phyloP scores from a whole-genome alignment of 2,888 invertebrate genomes.

The Ernsta delagoae region DNA sequence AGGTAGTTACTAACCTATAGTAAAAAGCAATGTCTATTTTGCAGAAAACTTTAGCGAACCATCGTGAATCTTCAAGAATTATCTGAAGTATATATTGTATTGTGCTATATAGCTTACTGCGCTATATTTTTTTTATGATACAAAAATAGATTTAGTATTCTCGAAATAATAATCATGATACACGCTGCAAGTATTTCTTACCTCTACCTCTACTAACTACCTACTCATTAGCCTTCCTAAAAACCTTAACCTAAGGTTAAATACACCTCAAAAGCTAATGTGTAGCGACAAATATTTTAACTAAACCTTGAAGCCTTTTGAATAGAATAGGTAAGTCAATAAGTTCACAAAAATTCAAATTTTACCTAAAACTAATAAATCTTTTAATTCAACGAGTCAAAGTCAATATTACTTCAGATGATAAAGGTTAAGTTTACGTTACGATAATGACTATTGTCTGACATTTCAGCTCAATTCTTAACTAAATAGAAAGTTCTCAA shows the following conservation, averaged over 20 bases:
- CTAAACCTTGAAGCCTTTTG: conserved; percentile 2
- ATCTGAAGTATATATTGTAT: too few relatives aligned
- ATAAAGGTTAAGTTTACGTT: neutral
- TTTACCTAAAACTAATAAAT: conserved; percentile 15
- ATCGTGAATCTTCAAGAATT: too few relatives aligned
- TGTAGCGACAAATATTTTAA: conserved; percentile 17
- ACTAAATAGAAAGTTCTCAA: neutral
- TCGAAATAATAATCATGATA: too few relatives aligned
- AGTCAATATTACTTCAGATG: neutral
- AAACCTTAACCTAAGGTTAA: conserved; percentile 26
- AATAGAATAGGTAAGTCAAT: conserved; percentile 6
- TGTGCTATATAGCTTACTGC: too few relatives aligned
- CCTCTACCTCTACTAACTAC: neutral
- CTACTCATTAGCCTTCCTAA: neutral
- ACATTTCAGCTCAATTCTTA: neutral
- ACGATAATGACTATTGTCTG: neutral
- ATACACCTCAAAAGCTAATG: neutral
- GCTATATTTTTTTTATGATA: neutral
- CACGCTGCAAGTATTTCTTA: too few relatives aligned
- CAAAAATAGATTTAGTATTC: neutral
- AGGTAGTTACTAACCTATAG: too few relatives aligned
- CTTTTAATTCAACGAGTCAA: conserved; percentile 6
- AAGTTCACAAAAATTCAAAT: conserved; percentile 4
- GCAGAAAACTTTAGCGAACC: neutral
- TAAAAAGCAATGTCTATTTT: too few relatives aligned